These are phyloP conservation scores for Ariopsis seemanni DNA, from an alignment of 2,113 vertebrate species.

Conservation along the genomic window DNA sequence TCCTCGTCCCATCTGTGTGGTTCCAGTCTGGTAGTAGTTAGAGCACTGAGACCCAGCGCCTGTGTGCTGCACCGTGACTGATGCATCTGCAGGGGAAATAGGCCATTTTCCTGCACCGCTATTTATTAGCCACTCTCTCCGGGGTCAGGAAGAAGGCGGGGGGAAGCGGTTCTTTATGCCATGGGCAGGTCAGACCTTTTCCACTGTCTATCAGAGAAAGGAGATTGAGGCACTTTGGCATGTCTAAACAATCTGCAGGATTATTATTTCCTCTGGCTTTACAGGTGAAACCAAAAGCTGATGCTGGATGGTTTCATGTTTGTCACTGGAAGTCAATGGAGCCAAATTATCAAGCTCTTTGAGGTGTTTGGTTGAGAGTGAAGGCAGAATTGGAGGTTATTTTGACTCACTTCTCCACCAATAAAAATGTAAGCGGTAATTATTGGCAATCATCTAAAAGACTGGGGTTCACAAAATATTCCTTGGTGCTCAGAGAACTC, in stretches of 20 bases:
- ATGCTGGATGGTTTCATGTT: neutral
- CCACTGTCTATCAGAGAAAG: neutral
- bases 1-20: conserved; percentile 38
- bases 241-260: conserved; percentile 11
- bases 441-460: too few species aligned
- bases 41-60: conserved; percentile 73
- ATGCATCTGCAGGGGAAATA: conserved; percentile 75
- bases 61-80: conserved; percentile 73
- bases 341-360: neutral
- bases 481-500: too few species aligned
- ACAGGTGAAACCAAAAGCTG: neutral
- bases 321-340: neutral
- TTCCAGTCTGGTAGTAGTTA: conserved; percentile 66
- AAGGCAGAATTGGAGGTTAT: neutral
- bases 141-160: conserved; percentile 24
- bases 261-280: conserved; percentile 1
- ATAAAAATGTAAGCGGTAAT: neutral
- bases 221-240: conserved; percentile 21
- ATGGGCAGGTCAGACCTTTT: conserved; percentile 11
- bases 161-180: conserved; percentile 23
- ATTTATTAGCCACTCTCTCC: conserved; percentile 78
- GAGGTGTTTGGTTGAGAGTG: neutral
- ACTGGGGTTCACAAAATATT: too few species aligned
- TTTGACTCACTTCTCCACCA: neutral
- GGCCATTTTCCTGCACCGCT: conserved; percentile 76